phyloP scores from a whole-genome alignment of 2,797 vertebrate genomes.

The Liasis olivaceus region DNA sequence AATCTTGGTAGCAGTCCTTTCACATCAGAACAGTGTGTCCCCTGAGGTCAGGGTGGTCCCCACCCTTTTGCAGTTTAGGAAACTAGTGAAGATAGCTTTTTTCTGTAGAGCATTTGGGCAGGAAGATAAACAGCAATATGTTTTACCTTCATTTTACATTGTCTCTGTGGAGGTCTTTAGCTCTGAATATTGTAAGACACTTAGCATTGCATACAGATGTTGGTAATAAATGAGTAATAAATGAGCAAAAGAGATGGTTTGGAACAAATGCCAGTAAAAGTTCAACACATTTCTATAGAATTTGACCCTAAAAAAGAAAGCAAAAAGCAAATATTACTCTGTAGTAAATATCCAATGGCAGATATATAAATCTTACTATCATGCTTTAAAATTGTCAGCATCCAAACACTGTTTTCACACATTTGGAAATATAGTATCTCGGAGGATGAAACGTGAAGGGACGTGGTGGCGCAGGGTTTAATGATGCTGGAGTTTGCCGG shows the following conservation, averaged over 20 bases:
- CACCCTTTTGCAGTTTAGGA: neutral
- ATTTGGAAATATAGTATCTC: too few relatives aligned
- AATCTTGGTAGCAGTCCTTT: neutral
- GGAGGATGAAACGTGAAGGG: too few relatives aligned
- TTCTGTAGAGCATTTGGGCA: neutral
- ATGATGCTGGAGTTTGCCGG: too few relatives aligned
- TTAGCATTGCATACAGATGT: neutral
- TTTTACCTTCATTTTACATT: neutral
- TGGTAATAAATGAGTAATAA: neutral
- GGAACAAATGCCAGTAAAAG: neutral
- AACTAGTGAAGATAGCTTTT: neutral
- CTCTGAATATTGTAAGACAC: neutral
- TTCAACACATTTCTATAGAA: neutral
- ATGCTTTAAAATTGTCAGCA: neutral
- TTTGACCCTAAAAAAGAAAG: neutral
- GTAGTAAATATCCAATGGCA: neutral
- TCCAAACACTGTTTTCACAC: neutral
- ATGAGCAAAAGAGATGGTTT: neutral
- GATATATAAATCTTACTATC: neutral
- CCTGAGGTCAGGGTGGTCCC: neutral
- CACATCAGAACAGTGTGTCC: neutral
- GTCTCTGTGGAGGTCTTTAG: neutral
- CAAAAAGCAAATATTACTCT: neutral
- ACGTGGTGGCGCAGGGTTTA: too few relatives aligned
- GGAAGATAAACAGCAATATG: neutral